Evolutionary conservation across 2,113 vertebrate species (phyloP).

Genomic region (Megaceryle maxima): DNA sequence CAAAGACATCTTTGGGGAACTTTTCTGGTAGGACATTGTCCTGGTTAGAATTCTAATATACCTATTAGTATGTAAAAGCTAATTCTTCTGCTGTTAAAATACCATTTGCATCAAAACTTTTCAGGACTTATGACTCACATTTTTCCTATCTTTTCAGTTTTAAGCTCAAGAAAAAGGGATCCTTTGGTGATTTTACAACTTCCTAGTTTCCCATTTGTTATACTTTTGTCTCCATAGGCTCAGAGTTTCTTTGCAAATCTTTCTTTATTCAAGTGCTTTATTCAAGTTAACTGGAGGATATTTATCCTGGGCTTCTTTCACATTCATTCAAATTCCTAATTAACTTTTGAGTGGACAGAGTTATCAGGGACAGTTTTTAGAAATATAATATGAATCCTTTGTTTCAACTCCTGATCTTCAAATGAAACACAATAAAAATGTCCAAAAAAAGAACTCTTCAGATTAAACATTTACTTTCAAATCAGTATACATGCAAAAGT

Average conservation of each 20-base stretch:
- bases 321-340: neutral
- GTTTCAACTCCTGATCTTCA: neutral
- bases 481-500: neutral
- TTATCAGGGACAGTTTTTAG: neutral
- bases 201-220: neutral
- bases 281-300: neutral
- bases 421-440: neutral
- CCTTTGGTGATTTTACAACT: neutral
- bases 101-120: neutral
- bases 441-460: neutral
- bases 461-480: neutral
- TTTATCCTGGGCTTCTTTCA: neutral
- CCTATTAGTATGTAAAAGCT: neutral
- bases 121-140: neutral
- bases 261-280: neutral
- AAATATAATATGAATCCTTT: neutral
- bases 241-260: neutral
- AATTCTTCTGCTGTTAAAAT: neutral
- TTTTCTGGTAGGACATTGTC: neutral
- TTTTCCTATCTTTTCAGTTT: neutral
- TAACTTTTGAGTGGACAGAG: neutral
- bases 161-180: neutral
- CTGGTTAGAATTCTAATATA: neutral
- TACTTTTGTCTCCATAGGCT: neutral
- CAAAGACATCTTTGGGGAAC: neutral